Evolutionary conservation across 2,888 invertebrate genomes (phyloP), one percentile per base, ranked within the genome.

Genomic region (Pristionchus japonicus): DNA sequence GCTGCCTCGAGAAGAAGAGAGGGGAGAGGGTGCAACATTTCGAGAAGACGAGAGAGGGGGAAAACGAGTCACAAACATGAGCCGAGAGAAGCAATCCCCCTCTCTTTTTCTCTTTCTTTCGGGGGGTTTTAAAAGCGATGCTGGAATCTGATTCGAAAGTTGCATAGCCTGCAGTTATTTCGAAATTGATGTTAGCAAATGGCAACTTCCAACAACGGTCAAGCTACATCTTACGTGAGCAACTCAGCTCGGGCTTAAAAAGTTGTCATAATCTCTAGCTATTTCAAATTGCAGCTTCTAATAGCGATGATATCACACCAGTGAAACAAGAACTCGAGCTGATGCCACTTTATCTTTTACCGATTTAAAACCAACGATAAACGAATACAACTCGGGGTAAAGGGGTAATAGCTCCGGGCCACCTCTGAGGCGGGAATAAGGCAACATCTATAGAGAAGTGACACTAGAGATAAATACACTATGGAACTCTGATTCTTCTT

Each of bases 31-130:
- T 23, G 23, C 37, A 40, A 74, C 23, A 34, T 67, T 67, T 67
- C 67, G 74, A 40, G 37, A 40, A 74, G 74, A 77, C 52, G 52
- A n/a, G 15, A 74, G 37, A 40, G n/a, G n/a, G n/a, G 77, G 77
- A 43, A 77, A 77, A 70, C 70, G 70, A 70, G 37, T 70, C 70
- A 70, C 70, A 70, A 70, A 70, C 70, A 70, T 20, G 37, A n/a
- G 37, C n/a, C 67, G 31, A 34, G 70, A 31, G 27, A 67, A 27
- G 64, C 64, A 67, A 27, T 67, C 27, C 61, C 61, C 61, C 57
- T 47, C 52, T 20, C 61, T 27, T 23, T 61, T 27, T 11, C 61
- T 27, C 31, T 6, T 27, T 17, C 64, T n/a, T n/a, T n/a, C n/a
- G n/a, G n/a, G n/a, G n/a, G n/a, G n/a, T n/a, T n/a, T n/a, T n/a